Base-by-base conservation (phyloP, 2,797 vertebrate genomes). In the Melanotaenia nigrans region DNA sequence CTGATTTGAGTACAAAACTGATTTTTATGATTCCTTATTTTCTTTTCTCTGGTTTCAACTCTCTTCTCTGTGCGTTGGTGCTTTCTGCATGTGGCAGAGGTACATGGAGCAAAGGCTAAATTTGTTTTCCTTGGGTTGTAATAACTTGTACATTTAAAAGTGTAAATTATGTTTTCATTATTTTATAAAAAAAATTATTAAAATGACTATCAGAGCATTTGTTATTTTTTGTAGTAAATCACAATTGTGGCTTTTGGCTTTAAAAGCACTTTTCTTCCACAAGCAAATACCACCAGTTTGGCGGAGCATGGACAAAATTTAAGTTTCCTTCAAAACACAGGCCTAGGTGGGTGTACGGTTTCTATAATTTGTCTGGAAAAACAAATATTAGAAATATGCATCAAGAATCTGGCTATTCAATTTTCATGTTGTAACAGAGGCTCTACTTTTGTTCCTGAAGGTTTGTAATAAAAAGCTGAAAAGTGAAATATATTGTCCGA, bases 121-220 rank as follows among this genome's bases (percentile, higher is more conserved):
- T 74, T 85, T 61, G 24, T 80, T 91, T 90, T 79, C 82, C 91
- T 91, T 88, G 90, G 92, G 93, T 91, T 93, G 92, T 94, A 92
- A 90, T 94, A 94, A 93, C 87, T 74, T 95, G 95, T 95, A 95
- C 86, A 94, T 95, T 94, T 90, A 92, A 93, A 93, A 89, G 83
- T 95, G 94, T 96, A 96, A 96, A 95, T 95, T 95, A 95, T 94
- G 93, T 94, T 94, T 95, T 92, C 92, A 92, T 92, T 94, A 92
- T 95, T 95, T 95, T 95, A 94, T 95, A 94, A 94, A 92, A 74
- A 89, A 93, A 91, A 89, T 90, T 86, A 89, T 91, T 88, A 90
- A 91, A 92, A 87, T 81, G 89, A 87, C 73, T 85, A 84, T 86
- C 88, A 82, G 79, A 81, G 53, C 30, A 63, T 60, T 61, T 69